Evolutionary conservation across 2,797 vertebrate genomes (phyloP), one percentile per base, ranked within the genome.

Genomic region (Dermochelys coriacea): DNA sequence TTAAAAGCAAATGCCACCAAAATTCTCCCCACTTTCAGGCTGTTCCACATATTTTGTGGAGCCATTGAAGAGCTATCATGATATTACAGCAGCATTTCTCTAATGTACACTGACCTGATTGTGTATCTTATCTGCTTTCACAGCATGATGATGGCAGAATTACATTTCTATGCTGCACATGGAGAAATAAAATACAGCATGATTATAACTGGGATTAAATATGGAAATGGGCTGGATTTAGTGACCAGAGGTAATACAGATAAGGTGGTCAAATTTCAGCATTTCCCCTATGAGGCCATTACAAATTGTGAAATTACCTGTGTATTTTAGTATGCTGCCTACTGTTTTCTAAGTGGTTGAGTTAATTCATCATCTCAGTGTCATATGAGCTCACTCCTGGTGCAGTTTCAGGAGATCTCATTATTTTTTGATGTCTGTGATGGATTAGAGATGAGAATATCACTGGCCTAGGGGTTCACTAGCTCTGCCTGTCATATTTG

Each of bases 351-450:
- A 97, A 97, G 96, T 93, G 85, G 83, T 89, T 92, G 91, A 97
- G 94, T 94, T 97, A 96, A 98, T 97, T 97, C 95, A 97, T 98
- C 96, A 97, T 97, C 85, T 97, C 90, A 34, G 64, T 97, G 96
- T 97, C 97, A 96, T 91, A 94, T 96, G 97, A 97, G 92, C 94
- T 97, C 96, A 96, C 90, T 96, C 64, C 77, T 97, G 97, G 97
- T 94, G 88, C 8, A 27, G 79, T 96, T 97, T 96, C 97, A 98
- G 97, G 89, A 97, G 93, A 97, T 96, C 96, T 98, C 96, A 97
- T 98, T 97, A 98, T 97, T 97, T 97, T 98, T 97, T 97, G 94
- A 98, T 97, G 97, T 95, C 96, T 95, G 19, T 98, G 97, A 97
- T 98, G 96, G 95, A 97, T 97, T 97, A 95, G 97, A 97, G 91